A percentile compares a stretch with the other conserved stretches of the same genome.
Conservation (phyloP, 1,140 invertebrate species). For the Varroa destructor region DNA sequence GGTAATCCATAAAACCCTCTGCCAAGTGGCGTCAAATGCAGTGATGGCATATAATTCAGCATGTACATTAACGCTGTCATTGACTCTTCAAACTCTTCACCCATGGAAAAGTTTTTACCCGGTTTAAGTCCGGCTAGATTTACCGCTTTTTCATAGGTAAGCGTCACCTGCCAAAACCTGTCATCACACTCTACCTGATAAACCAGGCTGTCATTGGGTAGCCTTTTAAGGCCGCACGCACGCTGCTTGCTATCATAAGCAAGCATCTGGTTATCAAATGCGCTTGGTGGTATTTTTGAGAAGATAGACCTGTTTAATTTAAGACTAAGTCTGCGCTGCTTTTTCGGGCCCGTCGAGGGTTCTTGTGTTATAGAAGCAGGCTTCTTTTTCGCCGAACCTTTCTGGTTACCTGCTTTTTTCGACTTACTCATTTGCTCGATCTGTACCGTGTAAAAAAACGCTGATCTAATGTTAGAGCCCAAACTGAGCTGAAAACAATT, state of each 20-base stretch:
- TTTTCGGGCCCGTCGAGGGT: not conserved
- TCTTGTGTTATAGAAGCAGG: not conserved
- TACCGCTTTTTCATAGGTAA: not conserved
- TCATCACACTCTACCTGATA: not conserved
- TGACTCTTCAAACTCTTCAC: constrained; percentile 1
- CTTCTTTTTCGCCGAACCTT: not conserved
- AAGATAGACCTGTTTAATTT: not conserved
- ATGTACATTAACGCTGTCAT: not conserved
- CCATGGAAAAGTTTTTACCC: not conserved
- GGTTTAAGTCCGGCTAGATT: not conserved
- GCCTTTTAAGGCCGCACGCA: constrained; percentile 8
- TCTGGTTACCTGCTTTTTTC: not conserved
- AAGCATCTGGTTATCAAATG: not conserved
- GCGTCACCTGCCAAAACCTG: not conserved
- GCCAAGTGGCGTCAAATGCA: not conserved
- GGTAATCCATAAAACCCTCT: constrained; percentile 15
- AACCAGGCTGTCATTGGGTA: not conserved
- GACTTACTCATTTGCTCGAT: not conserved
- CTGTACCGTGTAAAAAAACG: constrained; percentile 5
- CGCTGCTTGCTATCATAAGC: not conserved
- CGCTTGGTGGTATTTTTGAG: not conserved
- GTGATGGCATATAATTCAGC: constrained; percentile 8
- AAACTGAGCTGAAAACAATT: constrained; percentile 2
- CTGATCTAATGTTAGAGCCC: not conserved
- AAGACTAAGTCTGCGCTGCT: constrained; percentile 1